Evolutionary conservation across 2,113 vertebrate species (phyloP).

Genomic region (Takifugu flavidus): DNA sequence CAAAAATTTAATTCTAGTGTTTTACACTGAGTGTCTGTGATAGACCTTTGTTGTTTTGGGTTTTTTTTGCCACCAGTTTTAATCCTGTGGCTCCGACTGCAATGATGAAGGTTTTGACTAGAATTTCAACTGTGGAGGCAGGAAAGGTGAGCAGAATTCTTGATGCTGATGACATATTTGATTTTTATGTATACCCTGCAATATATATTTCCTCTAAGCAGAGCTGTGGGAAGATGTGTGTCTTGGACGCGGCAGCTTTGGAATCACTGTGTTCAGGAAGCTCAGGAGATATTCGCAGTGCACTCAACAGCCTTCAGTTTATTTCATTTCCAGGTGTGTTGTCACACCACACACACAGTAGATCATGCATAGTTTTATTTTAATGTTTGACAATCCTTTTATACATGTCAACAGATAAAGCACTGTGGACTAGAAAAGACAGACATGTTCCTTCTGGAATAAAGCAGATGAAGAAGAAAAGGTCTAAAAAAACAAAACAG

Average conservation of each 20-base stretch:
- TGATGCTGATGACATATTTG: not conserved
- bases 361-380: not conserved
- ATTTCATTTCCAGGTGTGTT: slow-evolving; percentile 78
- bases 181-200: not conserved
- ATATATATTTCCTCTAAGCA: slow-evolving; percentile 52
- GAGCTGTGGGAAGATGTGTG: slow-evolving; percentile 73
- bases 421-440: slow-evolving; percentile 71
- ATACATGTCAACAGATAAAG: slow-evolving; percentile 71
- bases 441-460: slow-evolving; percentile 52
- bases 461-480: slow-evolving; percentile 61
- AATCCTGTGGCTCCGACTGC: slow-evolving; percentile 92
- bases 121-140: slow-evolving; percentile 80
- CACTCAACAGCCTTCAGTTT: slow-evolving; percentile 95
- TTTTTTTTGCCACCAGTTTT: slow-evolving; percentile 78
- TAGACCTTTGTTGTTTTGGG: not conserved
- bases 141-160: slow-evolving; percentile 74
- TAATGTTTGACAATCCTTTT: not conserved
- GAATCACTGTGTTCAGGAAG: slow-evolving; percentile 86
- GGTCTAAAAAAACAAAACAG: slow-evolving; percentile 56
- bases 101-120: slow-evolving; percentile 87
- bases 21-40: not conserved
- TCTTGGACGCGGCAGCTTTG: slow-evolving; percentile 76
- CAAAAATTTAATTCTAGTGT: no score
- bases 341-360: no score
- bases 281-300: slow-evolving; percentile 92